A percentile compares a stretch with the other conserved stretches of the same genome.
Conservation (phyloP, 2,888 invertebrate species). For the Eucriotettix oculatus region DNA sequence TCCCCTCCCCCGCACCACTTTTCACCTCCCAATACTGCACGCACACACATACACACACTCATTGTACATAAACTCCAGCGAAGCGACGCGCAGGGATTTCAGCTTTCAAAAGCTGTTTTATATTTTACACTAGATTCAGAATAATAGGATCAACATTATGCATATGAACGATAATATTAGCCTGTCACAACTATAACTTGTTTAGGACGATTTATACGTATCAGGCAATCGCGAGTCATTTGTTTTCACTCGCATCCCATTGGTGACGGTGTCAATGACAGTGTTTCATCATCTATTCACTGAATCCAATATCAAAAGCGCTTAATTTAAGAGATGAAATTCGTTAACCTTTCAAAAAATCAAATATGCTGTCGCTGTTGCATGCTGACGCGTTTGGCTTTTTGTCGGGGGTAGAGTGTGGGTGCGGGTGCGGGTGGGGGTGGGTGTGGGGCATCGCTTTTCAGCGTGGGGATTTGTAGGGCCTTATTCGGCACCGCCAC, state of each 20-base stretch:
- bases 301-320: slow-evolving; percentile 3
- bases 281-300: slow-evolving; percentile 3
- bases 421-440: background rate
- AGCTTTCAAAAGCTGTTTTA: slow-evolving; percentile 2
- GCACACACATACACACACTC: too few relatives aligned
- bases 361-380: slow-evolving; percentile 1
- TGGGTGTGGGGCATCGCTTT: background rate
- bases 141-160: slow-evolving; percentile 2
- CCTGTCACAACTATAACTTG: slow-evolving; percentile 1
- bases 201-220: slow-evolving; percentile 1
- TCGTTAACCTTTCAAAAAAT: slow-evolving; percentile 2
- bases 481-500: background rate
- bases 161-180: slow-evolving; percentile 3
- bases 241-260: background rate
- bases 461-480: background rate
- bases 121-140: slow-evolving; percentile 2
- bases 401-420: background rate
- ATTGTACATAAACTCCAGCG: too few relatives aligned
- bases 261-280: slow-evolving; percentile 1
- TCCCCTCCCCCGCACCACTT: too few relatives aligned
- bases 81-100: background rate
- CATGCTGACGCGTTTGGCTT: background rate
- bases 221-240: slow-evolving; percentile 1
- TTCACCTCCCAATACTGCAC: too few relatives aligned
- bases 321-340: slow-evolving; percentile 3